Conservation (phyloP, 1,140 invertebrate species). For the Psix sp. region DNA sequence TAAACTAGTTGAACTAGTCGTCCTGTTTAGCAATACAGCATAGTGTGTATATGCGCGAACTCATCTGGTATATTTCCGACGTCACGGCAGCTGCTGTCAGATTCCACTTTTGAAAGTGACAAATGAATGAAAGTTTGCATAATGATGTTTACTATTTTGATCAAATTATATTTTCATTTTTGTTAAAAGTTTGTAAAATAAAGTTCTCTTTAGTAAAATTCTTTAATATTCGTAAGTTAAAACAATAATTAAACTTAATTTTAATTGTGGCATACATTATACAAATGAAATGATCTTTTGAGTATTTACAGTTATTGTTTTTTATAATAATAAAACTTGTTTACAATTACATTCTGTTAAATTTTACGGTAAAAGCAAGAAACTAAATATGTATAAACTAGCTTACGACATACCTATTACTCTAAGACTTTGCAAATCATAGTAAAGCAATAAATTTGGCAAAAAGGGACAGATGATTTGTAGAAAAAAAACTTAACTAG, state of each 20-base stretch:
- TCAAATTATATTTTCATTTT: slow-evolving; percentile 13
- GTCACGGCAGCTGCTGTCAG: too few relatives aligned
- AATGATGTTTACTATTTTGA: slow-evolving; percentile 10
- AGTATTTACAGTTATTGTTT: too few relatives aligned
- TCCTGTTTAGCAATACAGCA: slow-evolving; percentile 22
- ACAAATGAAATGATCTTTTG: too few relatives aligned
- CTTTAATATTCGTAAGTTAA: too few relatives aligned
- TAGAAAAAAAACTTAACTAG: slow-evolving; percentile 6
- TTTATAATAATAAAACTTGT: too few relatives aligned
- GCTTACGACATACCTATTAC: slow-evolving; percentile 8
- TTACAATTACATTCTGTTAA: too few relatives aligned
- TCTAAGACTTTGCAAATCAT: slow-evolving; percentile 1
- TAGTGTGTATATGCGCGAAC: not conserved
- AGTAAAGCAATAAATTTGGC: slow-evolving; percentile 3
- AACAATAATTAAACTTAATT: too few relatives aligned
- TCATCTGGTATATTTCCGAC: slow-evolving; percentile 32
- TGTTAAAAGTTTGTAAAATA: too few relatives aligned
- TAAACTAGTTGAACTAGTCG: slow-evolving; percentile 46
- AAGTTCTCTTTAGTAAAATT: too few relatives aligned
- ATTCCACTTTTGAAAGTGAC: slow-evolving; percentile 28
- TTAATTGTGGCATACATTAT: too few relatives aligned
- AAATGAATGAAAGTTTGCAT: slow-evolving; percentile 21
- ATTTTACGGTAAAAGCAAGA: too few relatives aligned
- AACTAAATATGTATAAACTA: too few relatives aligned
- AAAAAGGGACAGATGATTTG: slow-evolving; percentile 7